Evolutionary conservation across 1,140 invertebrate genomes (phyloP).

Genomic region (Polyergus mexicanus): DNA sequence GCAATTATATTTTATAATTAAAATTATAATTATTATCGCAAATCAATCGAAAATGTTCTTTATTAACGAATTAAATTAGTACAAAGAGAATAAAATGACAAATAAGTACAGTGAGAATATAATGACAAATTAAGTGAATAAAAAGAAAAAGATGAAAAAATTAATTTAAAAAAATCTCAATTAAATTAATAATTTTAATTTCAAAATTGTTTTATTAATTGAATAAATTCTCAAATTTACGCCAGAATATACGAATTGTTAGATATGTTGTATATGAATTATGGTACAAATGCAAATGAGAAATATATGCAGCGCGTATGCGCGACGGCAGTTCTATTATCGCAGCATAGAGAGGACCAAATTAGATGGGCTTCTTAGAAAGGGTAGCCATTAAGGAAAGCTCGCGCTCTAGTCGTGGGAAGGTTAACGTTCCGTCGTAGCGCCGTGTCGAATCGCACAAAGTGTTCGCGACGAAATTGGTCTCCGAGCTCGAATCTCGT

Average conservation of each 20-base stretch:
- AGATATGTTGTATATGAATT: not conserved
- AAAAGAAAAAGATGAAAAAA: not conserved
- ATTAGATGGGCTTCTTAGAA: conserved; percentile 70
- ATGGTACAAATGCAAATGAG: not conserved
- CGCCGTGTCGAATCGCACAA: conserved; percentile 75
- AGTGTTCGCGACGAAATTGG: conserved; percentile 79
- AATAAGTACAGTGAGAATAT: not conserved
- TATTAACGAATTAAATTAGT: not conserved
- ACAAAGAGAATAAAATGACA: not conserved
- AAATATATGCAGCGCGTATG: conserved; percentile 10
- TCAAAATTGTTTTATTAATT: not conserved
- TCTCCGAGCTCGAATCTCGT: conserved; percentile 67
- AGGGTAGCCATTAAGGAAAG: conserved; percentile 67
- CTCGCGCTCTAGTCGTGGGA: conserved; percentile 68
- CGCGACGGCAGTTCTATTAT: conserved; percentile 41
- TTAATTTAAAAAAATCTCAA: not conserved
- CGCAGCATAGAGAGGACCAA: conserved; percentile 15
- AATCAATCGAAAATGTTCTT: not conserved
- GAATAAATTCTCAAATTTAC: conserved; percentile 8
- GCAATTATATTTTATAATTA: not conserved
- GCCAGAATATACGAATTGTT: not conserved
- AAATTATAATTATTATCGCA: not conserved
- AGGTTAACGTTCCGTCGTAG: conserved; percentile 72
- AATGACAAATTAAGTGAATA: not conserved
- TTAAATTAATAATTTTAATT: not conserved